Base-by-base conservation (phyloP, 2,888 invertebrate genomes). In the Andrena fulva region DNA sequence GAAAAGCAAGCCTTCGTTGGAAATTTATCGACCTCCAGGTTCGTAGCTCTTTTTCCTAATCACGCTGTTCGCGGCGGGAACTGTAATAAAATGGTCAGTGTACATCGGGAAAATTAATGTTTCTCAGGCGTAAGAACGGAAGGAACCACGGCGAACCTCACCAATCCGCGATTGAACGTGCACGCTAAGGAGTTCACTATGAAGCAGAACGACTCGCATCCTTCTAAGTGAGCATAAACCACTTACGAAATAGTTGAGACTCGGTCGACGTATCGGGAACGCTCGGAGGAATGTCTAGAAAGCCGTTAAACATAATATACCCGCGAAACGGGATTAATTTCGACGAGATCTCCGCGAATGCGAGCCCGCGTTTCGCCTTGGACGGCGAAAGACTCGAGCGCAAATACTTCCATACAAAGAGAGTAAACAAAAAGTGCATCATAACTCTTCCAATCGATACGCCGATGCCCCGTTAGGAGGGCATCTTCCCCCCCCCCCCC, bases 131-230 rank as follows among this genome's bases (percentile, higher is more conserved):
- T 86, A 48, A 86, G 89, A 89, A 68, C 85, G 59, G 89, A 89
- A 77, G 89, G 88, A 64, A 84, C 80, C 70, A 88, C 90, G 76
- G 86, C 89, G 66, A 89, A 76, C 74, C 69, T 68, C 59, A 77
- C 82, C 50, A 96, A 96, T 91, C 93, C 93, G 93, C 96, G 96
- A 94, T 95, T 98, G 90, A 98, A 98, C 94, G 97, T 97, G 87
- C 97, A 98, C 95, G 98, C 98, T 81, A 97, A 97, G 95, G 98
- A 98, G 95, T 98, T 98, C 95, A 97, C 97, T 91, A 97, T 97
- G 97, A 96, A 96, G 93, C 96, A 96, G 94, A 95, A 93, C 89
- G 94, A 94, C 73, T 90, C 92, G 76, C 92, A 93, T 85, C 90
- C 92, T 79, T 92, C 94, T 77, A 94, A 94, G 94, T 94, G 90